Base-by-base conservation (phyloP, 2,113 vertebrate species). In the Siphamia tubifer region DNA sequence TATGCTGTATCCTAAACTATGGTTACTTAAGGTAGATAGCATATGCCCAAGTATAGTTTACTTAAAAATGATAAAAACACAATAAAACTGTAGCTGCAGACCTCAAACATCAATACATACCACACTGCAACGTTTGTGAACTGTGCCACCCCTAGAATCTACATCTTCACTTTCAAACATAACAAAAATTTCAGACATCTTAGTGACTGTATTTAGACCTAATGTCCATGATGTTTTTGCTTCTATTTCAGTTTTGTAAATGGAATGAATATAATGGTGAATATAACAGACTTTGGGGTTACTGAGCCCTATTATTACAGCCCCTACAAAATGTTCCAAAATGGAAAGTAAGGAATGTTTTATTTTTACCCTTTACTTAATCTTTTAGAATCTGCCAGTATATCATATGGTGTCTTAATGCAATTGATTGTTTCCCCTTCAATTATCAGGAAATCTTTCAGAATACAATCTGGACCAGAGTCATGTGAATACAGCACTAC, bases 221-320 rank as follows among this genome's bases (percentile, higher is more conserved):
- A 20, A 2, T 40, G 15, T 0, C 10, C 25, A 4, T 25, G 13
- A 28, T 21, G 17, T 9, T 44, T 31, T 15, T 66, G 27, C 20
- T 40, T 8, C 23, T 21, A 13, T 69, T 89, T 77, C 90, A 98
- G 97, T 82, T 96, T 99, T 87, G 55, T 97, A 51, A 98, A 95
- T 69, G 88, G 88, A 49, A 66, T 92, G 84, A 63, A 32, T 74
- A 2, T 0, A 39, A 0, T 0, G 4, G 1, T 95, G 30, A 91
- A 83, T 0, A 0, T 96, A 61, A 86, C 0, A 1, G 0, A 30
- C 1, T 70, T 90, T 65, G 85, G 23, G 63, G 0, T 0, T 0
- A 5, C 95, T 58, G 0, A 0, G 0, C 19, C 72, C 27, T 16
- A 84, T 19, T 44, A 11, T 19, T 71, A 5, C 73, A 94, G 91